Base-by-base conservation (phyloP, 2,797 vertebrate species). In the Protosalanx chinensis region DNA sequence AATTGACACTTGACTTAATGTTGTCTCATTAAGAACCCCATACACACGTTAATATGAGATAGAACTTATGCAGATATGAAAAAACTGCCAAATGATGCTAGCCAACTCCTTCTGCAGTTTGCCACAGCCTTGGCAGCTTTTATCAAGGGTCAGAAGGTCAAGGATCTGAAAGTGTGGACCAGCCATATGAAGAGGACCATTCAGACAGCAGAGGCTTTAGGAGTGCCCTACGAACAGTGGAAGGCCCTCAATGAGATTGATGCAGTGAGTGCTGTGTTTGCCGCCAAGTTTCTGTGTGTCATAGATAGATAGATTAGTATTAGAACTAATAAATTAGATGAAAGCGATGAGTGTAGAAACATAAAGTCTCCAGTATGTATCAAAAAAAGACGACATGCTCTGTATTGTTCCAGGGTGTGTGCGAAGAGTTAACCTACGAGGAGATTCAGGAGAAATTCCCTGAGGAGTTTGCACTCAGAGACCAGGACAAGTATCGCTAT, bases 401-500 rank as follows among this genome's bases (percentile, higher is more conserved):
- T 57, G 15, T 20, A 49, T 30, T 56, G 30, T 37, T 53, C 60
- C 12, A 96, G 95, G 96, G 96, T 1, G 93, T 98, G 0, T 97
- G 96, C 70, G 96, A 98, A 81, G 96, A 97, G 80, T 88, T 96
- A 80, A 94, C 93, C 5, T 98, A 97, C 4, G 95, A 97, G 83
- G 94, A 96, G 86, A 96, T 97, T 80, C 96, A 98, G 76, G 90
- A 89, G 73, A 87, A 88, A 2, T 92, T 86, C 70, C 95, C 95
- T 0, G 91, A 95, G 16, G 96, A 98, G 82, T 94, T 98, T 75
- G 95, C 96, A 0, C 85, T 97, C 32, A 88, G 95, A 29, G 96
- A 98, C 69, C 95, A 97, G 86, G 95, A 97, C 84, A 97, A 98
- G 76, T 98, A 96, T 35, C 95, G 95, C 0, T 98, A 97, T 71